Conservation (phyloP, 1,140 invertebrate species). For the Euura lappo region DNA sequence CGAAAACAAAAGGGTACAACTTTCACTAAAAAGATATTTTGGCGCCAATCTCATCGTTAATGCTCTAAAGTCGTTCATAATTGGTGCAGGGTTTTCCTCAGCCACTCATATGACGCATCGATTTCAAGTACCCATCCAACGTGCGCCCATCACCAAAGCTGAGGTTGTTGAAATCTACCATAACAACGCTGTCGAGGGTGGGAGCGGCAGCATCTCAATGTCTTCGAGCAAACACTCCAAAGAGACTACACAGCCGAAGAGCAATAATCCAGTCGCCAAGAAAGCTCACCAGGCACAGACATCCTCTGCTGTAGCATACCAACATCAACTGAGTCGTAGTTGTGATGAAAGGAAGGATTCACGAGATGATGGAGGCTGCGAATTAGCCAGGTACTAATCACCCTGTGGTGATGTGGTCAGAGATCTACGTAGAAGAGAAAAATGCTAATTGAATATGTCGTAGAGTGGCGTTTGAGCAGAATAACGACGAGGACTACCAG, state of each 20-base stretch:
- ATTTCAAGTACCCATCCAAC: neutral
- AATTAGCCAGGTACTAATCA: neutral
- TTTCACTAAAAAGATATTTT: no score
- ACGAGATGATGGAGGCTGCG: neutral
- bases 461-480: neutral
- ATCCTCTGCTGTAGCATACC: conserved; percentile 6
- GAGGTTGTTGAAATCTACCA: conserved; percentile 61
- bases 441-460: no score
- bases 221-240: conserved; percentile 39
- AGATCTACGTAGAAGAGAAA: no score
- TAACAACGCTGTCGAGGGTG: conserved; percentile 49
- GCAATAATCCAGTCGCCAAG: conserved; percentile 16
- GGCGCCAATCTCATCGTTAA: no score
- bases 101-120: neutral
- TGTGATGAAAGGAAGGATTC: neutral
- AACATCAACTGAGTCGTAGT: neutral
- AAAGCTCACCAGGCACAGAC: conserved; percentile 11
- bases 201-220: conserved; percentile 34
- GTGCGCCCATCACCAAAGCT: neutral
- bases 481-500: neutral
- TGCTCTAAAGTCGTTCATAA: no score
- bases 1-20: conserved; percentile 32
- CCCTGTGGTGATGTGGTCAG: no score
- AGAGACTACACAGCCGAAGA: conserved; percentile 2
- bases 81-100: neutral